Base-by-base conservation (phyloP, 2,888 invertebrate species). In the Strigamia crassipes region DNA sequence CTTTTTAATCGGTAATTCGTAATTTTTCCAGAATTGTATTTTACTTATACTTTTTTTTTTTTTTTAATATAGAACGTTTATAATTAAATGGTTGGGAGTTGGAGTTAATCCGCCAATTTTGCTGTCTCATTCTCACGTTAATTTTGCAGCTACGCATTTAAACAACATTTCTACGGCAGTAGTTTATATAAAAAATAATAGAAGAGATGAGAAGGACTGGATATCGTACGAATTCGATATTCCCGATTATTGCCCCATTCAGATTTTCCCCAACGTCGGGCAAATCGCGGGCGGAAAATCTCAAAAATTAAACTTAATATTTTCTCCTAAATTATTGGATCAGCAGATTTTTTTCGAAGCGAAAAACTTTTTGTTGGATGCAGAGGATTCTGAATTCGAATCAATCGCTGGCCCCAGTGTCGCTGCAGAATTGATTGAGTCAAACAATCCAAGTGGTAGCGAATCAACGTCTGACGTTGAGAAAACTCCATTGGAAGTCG, bases 171-270 rank as follows among this genome's bases (percentile, higher is more conserved):
- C 73, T 12, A 31, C 27, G 5, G 31, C 73, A n/a, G 10, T 27
- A 2, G 27, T 73, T 73, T 73, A 12, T n/a, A 13, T 73, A 12
- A 73, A 73, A 73, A 73, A 73, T 73, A 31, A 73, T 31, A 73
- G 27, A 27, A 23, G 8, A 18, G 56, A 56, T 27, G 31, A 73
- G 9, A 31, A 73, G 5, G 5, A 12, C 6, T 31, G 27, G 10
- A 73, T 73, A 31, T 73, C 12, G 2, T 73, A 31, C 73, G 73
- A 73, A 73, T 73, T 73, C 31, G 31, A 73, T 73, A n/a, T 73
- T 5, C 31, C 73, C 23, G 31, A 73, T 15, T 31, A 31, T n/a
- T 73, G 73, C n/a, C 73, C 73, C 6, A 27, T 73, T 73, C 27
- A 73, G 27, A 73, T 73, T 73, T 15, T n/a, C 10, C 73, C 73